Percentiles rank a stretch among this genome's conserved stretches.
These are phyloP conservation scores for Chrysomallon squamiferum DNA, from an alignment of 1,140 invertebrate species.

Conservation along the genomic window DNA sequence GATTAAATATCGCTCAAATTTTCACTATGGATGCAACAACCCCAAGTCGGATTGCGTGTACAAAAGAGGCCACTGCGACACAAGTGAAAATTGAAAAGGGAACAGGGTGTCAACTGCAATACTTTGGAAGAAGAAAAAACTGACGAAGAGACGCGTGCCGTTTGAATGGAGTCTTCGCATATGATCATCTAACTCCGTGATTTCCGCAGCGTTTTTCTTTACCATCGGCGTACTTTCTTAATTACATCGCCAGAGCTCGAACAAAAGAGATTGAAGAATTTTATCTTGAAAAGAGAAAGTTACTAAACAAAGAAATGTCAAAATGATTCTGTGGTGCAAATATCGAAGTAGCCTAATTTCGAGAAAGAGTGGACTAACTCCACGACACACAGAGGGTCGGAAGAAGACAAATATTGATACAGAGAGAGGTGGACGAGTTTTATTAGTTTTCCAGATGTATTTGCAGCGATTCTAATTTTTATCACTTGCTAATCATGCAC, in stretches of 20 bases:
- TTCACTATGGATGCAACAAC: conserved; percentile 2
- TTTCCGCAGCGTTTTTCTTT: neutral
- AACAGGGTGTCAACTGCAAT: conserved; percentile 9
- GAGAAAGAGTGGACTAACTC: neutral
- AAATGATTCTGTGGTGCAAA: conserved; percentile 1
- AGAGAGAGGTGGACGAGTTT: neutral
- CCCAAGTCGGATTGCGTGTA: too few species aligned
- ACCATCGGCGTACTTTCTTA: conserved; percentile 1
- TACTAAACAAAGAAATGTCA: conserved; percentile 13
- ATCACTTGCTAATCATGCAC: conserved; percentile 6
- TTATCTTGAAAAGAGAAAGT: conserved; percentile 6
- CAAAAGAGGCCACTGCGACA: too few species aligned
- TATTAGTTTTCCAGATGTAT: neutral
- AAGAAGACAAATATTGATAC: neutral
- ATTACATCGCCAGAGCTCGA: conserved; percentile 4
- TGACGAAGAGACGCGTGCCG: neutral
- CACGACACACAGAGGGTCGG: neutral
- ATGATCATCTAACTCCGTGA: neutral
- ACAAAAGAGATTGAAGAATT: conserved; percentile 8
- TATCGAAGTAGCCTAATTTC: conserved; percentile 6
- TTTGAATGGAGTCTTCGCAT: neutral
- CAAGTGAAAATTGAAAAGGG: too few species aligned
- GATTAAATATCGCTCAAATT: conserved; percentile 20
- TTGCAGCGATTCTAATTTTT: conserved; percentile 8
- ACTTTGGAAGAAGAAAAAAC: neutral